These are phyloP conservation scores for Platysteira castanea DNA, from an alignment of 2,113 vertebrate species.

Conservation along the genomic window DNA sequence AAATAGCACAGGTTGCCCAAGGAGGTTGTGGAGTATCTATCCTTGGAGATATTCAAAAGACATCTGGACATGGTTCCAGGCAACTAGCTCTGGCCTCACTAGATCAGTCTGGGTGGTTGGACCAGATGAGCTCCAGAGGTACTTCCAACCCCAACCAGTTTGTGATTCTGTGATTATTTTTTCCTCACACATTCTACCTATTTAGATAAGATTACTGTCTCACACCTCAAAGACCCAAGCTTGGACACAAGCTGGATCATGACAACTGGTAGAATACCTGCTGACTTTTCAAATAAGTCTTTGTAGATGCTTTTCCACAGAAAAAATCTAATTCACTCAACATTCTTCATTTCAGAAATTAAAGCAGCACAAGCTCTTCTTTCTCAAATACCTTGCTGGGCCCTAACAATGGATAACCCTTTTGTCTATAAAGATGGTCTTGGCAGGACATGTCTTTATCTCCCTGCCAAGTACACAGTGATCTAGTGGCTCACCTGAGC, in stretches of 20 bases:
- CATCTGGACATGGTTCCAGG: neutral
- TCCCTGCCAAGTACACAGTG: neutral
- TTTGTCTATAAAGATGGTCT: neutral
- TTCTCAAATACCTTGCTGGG: neutral
- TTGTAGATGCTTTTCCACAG: neutral
- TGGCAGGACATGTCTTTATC: neutral
- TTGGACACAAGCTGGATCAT: neutral
- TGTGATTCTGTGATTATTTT: neutral
- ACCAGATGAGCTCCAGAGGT: neutral
- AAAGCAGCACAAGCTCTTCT: neutral
- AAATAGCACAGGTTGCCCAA: neutral
- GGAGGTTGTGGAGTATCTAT: neutral
- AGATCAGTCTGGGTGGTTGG: accelerated
- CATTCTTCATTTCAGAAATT: neutral
- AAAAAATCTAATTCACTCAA: neutral
- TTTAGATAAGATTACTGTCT: neutral
- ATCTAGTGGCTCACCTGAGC: neutral
- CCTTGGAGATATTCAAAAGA: neutral
- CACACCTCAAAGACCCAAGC: neutral
- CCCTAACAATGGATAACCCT: neutral
- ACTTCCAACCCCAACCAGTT: neutral
- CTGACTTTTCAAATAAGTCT: neutral
- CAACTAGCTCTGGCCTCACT: neutral
- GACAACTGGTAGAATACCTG: neutral
- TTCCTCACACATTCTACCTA: neutral